Conservation (phyloP, 1,140 invertebrate species). For the Melitaea cinxia region DNA sequence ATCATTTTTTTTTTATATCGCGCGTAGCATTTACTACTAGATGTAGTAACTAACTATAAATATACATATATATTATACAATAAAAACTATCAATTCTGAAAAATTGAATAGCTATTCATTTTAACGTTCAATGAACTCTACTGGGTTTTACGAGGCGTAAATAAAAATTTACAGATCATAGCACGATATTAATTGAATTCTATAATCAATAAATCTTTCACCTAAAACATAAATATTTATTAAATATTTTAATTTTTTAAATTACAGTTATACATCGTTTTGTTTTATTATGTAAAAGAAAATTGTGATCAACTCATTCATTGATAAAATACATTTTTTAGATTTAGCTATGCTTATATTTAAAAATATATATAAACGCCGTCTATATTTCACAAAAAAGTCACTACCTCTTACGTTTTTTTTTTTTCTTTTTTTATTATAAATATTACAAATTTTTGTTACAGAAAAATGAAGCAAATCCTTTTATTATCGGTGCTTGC, state of each 20-base stretch:
- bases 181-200: background rate
- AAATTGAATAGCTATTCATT: background rate
- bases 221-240: no score
- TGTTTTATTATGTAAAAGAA: no score
- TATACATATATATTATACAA: constrained; percentile 1
- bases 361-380: no score
- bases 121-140: constrained; percentile 11
- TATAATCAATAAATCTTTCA: background rate
- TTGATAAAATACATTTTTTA: no score
- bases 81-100: background rate
- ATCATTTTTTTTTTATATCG: background rate
- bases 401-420: no score
- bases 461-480: constrained; percentile 67
- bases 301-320: no score
- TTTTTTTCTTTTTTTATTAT: background rate
- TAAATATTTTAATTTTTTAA: no score
- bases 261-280: no score
- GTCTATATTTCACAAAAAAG: no score
- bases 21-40: background rate
- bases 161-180: background rate
- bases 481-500: constrained; percentile 71
- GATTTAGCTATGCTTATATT: no score
- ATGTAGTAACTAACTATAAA: background rate
- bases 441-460: constrained; percentile 33
- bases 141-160: background rate